Percentiles rank a stretch among this genome's conserved stretches.
Conservation (phyloP, 1,140 invertebrate genomes). For the Drosophila lacertosa region DNA sequence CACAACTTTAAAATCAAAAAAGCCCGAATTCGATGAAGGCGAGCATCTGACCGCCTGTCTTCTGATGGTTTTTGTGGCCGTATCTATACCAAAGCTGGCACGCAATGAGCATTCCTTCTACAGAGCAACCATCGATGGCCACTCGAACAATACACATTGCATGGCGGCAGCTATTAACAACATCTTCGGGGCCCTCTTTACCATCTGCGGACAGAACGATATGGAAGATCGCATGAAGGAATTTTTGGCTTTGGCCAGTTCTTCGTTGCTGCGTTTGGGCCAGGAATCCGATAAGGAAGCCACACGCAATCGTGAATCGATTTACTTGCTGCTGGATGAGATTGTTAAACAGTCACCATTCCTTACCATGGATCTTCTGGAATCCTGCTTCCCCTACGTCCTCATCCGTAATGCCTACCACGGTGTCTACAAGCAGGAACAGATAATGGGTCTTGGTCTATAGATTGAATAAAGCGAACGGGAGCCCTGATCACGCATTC, state of each 20-base stretch:
- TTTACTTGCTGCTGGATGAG: slow-evolving; percentile 97
- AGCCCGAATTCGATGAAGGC: slow-evolving; percentile 92
- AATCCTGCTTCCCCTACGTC: slow-evolving; percentile 99
- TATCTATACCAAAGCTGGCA: slow-evolving; percentile 98
- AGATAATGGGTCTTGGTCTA: slow-evolving; percentile 84
- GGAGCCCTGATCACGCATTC: slow-evolving; percentile 4
- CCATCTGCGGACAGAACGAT: slow-evolving; percentile 96
- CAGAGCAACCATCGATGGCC: slow-evolving; percentile 95
- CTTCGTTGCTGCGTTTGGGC: slow-evolving; percentile 95
- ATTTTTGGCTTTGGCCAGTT: slow-evolving; percentile 98
- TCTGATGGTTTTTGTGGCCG: slow-evolving; percentile 99
- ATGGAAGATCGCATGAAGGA: slow-evolving; percentile 99
- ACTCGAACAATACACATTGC: slow-evolving; percentile 99
- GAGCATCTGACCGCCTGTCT: slow-evolving; percentile 98
- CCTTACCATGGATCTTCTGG: slow-evolving; percentile 98
- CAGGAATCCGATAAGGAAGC: slow-evolving; percentile 98
- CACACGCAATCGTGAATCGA: slow-evolving; percentile 96
- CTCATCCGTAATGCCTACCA: slow-evolving; percentile 98
- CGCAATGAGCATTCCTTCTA: slow-evolving; percentile 95
- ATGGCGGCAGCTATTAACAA: slow-evolving; percentile 98
- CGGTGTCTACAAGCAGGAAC: slow-evolving; percentile 95
- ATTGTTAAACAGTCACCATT: slow-evolving; percentile 99
- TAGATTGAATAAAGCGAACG: slow-evolving; percentile 22
- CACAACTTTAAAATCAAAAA: slow-evolving; percentile 93
- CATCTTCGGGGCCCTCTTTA: slow-evolving; percentile 98